These are phyloP conservation scores for Mechanitis messenoides DNA, from an alignment of 2,888 invertebrate species.

Conservation along the genomic window DNA sequence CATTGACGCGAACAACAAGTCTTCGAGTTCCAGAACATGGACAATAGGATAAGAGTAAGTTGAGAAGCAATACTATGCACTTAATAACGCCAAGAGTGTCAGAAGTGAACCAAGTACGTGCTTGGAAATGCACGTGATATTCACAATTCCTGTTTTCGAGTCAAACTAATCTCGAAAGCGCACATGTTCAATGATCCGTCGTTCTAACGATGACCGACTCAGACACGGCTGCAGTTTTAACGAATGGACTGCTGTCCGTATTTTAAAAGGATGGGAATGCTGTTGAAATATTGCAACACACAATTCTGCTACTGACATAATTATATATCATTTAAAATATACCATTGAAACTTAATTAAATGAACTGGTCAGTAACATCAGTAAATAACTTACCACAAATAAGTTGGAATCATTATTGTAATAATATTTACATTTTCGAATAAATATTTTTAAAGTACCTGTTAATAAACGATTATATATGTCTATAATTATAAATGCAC, in stretches of 20 bases:
- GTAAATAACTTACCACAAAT: no score
- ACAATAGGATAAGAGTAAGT: neutral
- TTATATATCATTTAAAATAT: no score
- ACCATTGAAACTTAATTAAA: no score
- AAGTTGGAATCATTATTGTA: no score
- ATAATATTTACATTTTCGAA: no score
- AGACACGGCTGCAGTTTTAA: constrained; percentile 14
- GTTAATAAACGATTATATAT: neutral
- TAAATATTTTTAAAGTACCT: no score
- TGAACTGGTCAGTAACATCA: no score
- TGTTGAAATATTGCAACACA: no score
- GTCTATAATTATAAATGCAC: neutral
- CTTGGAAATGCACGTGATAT: constrained; percentile 13
- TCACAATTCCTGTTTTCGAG: constrained; percentile 19
- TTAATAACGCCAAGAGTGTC: constrained; percentile 2
- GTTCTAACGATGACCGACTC: constrained; percentile 11
- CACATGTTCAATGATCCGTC: constrained; percentile 15
- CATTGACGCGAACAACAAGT: neutral
- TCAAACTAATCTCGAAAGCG: constrained; percentile 10
- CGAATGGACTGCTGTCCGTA: constrained; percentile 5
- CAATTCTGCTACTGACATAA: no score
- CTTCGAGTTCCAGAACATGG: neutral
- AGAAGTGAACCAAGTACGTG: constrained; percentile 3
- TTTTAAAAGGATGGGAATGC: neutral
- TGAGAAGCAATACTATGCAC: neutral